Conservation (phyloP, 2,113 vertebrate species). For the Ailurus styani region DNA sequence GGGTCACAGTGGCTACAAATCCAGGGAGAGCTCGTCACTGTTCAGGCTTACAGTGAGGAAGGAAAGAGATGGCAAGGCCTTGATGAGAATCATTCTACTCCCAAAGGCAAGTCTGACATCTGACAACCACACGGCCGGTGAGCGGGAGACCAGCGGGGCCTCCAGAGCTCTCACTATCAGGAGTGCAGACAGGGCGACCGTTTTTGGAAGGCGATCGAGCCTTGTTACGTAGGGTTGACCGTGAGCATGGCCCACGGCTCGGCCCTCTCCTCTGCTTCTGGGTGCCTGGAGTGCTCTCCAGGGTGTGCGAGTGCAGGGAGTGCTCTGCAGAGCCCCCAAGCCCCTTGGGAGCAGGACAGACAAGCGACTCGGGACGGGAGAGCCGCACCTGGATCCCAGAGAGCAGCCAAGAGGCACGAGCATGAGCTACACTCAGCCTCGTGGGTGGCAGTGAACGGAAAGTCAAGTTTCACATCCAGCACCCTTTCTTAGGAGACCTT, state of each 20-base stretch:
- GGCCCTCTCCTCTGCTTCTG: not conserved
- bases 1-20: not conserved
- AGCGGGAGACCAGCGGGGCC: not conserved
- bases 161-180: not conserved
- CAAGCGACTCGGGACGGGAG: not conserved
- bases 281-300: not conserved
- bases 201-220: not conserved
- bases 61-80: not conserved
- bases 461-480: not conserved
- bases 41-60: not conserved
- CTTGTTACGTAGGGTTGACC: not conserved
- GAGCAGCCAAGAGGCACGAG: not conserved
- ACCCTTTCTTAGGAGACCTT: not conserved
- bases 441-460: fast-evolving
- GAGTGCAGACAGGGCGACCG: not conserved
- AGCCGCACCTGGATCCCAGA: not conserved
- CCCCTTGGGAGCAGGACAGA: not conserved
- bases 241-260: not conserved
- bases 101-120: not conserved
- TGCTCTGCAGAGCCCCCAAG: not conserved
- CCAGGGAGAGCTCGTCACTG: not conserved
- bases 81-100: not conserved
- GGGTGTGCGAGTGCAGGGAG: fast-evolving
- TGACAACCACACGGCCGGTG: too few species aligned
- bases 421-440: not conserved